Percentiles rank a stretch among this genome's conserved stretches.
Conservation (phyloP, 2,797 vertebrate genomes). For the Pelodytes ibericus region DNA sequence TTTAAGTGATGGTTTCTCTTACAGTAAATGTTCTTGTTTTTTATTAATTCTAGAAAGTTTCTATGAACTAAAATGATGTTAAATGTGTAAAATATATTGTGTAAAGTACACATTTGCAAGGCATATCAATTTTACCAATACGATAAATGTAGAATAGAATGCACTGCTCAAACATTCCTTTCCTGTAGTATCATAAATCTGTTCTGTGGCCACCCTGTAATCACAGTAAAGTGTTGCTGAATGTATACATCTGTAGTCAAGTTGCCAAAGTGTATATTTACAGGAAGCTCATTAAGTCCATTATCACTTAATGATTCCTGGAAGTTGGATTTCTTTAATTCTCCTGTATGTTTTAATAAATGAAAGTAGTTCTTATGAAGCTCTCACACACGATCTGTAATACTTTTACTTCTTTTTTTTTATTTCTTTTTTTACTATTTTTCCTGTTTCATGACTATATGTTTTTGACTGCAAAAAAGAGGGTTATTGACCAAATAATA, state of each 20-base stretch:
- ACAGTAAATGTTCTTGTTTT: not conserved
- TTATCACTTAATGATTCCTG: constrained; percentile 38
- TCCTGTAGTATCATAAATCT: constrained; percentile 1
- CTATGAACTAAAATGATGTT: not conserved
- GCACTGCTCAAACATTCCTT: not conserved
- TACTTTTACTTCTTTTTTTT: not conserved
- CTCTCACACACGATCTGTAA: no score
- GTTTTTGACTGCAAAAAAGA: constrained; percentile 9
- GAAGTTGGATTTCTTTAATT: constrained; percentile 14
- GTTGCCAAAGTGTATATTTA: constrained; percentile 26
- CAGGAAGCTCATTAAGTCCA: constrained; percentile 21
- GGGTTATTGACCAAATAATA: constrained; percentile 5
- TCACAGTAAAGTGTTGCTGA: constrained; percentile 10
- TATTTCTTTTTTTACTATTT: not conserved
- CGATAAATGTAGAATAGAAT: not conserved
- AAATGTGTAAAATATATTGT: not conserved
- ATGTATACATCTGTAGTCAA: not conserved
- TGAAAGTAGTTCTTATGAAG: not conserved
- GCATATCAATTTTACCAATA: not conserved
- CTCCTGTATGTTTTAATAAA: constrained; percentile 22
- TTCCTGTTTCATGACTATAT: not conserved
- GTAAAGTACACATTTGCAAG: not conserved
- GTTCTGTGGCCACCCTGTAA: not conserved
- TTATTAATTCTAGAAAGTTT: not conserved
- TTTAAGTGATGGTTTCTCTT: no score